Conservation (phyloP, 2,113 vertebrate genomes). For the Tyto alba region DNA sequence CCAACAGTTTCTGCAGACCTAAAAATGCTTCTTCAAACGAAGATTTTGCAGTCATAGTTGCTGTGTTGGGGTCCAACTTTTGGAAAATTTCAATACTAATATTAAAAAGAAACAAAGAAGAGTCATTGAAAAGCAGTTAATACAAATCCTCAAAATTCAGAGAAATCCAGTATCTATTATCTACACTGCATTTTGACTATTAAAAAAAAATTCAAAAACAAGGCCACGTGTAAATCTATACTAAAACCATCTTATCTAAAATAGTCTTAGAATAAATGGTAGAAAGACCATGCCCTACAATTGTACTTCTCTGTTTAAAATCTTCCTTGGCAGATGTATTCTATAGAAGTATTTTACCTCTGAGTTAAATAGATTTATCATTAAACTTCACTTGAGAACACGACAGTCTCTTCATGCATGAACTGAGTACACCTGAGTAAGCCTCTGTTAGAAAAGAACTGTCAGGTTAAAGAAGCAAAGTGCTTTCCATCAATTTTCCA, state of each 20-base stretch:
- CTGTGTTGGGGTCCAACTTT: conserved; percentile 49
- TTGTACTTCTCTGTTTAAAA: neutral
- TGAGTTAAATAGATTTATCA: neutral
- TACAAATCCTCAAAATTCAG: neutral
- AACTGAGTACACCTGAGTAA: neutral
- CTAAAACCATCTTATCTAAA: neutral
- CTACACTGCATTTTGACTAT: neutral
- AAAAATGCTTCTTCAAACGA: conserved; percentile 81
- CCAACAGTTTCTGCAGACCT: conserved; percentile 80
- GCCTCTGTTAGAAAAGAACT: neutral
- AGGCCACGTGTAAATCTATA: neutral
- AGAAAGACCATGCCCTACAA: neutral
- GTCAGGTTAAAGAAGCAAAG: neutral
- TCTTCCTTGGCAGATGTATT: neutral
- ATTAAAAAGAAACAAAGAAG: neutral
- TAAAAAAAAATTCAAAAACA: neutral
- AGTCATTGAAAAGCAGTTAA: neutral
- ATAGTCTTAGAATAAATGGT: neutral
- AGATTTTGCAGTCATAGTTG: conserved; percentile 44
- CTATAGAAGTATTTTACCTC: neutral
- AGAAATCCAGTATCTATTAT: neutral
- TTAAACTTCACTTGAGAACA: neutral
- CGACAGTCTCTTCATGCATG: neutral
- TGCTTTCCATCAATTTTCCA: neutral
- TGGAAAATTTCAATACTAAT: conserved; percentile 71